phyloP scores from a whole-genome alignment of 2,797 vertebrate genomes.

The Pipistrellus pygmaeus region DNA sequence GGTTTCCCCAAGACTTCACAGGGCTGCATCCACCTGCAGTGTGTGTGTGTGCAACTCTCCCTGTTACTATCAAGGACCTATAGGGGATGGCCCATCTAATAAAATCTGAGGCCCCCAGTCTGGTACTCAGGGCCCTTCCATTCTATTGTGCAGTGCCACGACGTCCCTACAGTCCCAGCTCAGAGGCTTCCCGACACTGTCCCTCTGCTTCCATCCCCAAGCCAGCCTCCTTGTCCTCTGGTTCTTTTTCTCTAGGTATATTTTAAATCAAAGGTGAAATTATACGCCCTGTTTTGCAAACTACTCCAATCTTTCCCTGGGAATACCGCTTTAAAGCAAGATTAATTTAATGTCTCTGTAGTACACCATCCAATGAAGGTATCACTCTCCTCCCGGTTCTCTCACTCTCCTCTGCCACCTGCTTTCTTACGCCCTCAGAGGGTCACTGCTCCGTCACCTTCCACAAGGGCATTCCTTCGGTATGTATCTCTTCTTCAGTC shows the following conservation, averaged over 20 bases:
- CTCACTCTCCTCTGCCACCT: background rate
- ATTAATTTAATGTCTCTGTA: rapidly evolving
- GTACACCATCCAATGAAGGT: rapidly evolving
- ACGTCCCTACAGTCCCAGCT: rapidly evolving
- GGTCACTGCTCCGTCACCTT: rapidly evolving
- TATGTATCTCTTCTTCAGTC: no score
- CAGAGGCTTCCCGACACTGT: background rate
- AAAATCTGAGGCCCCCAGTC: background rate
- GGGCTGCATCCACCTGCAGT: background rate
- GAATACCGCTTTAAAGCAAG: background rate
- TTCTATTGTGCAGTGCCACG: background rate
- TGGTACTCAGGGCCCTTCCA: rapidly evolving
- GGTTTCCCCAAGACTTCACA: background rate
- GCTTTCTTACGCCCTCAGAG: background rate
- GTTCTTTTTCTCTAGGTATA: background rate
- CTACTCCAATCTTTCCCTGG: background rate
- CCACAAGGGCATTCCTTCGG: background rate
- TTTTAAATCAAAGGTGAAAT: background rate
- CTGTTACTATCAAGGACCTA: background rate
- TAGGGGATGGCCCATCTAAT: rapidly evolving
- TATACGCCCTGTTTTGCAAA: rapidly evolving
- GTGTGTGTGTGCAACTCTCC: rapidly evolving
- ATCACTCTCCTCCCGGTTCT: rapidly evolving
- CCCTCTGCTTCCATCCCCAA: background rate
- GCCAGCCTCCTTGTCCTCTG: no score